These are phyloP conservation scores for Alligator sinensis DNA, from an alignment of 2,113 vertebrate genomes.

Conservation along the genomic window DNA sequence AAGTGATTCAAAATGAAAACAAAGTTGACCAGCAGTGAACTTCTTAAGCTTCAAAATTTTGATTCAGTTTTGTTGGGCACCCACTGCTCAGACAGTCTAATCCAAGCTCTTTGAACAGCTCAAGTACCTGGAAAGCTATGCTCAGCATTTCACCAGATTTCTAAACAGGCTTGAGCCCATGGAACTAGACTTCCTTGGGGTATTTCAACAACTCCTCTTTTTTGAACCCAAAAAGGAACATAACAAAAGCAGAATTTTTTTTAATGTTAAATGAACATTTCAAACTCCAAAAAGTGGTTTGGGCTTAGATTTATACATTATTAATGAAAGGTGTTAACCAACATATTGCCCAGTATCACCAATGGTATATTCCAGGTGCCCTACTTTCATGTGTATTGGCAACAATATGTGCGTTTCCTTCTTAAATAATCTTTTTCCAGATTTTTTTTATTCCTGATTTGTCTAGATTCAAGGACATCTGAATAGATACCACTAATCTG, in stretches of 20 bases:
- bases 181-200: background rate
- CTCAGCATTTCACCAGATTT: background rate
- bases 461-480: background rate
- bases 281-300: background rate
- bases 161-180: background rate
- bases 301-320: background rate
- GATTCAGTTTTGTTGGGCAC: background rate
- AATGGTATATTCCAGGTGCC: background rate
- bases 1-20: background rate
- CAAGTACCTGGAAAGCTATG: background rate
- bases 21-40: background rate
- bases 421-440: background rate
- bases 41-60: background rate
- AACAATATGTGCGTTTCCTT: background rate
- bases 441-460: background rate
- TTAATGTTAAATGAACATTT: background rate
- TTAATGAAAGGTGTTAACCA: background rate
- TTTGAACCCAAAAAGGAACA: background rate
- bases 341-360: background rate
- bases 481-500: background rate
- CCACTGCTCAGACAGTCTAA: background rate
- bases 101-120: rapidly evolving
- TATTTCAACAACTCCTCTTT: background rate
- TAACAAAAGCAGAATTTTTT: background rate
- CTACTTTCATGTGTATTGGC: background rate